phyloP scores from a whole-genome alignment of 2,113 vertebrate genomes.

The Siniperca knerii region DNA sequence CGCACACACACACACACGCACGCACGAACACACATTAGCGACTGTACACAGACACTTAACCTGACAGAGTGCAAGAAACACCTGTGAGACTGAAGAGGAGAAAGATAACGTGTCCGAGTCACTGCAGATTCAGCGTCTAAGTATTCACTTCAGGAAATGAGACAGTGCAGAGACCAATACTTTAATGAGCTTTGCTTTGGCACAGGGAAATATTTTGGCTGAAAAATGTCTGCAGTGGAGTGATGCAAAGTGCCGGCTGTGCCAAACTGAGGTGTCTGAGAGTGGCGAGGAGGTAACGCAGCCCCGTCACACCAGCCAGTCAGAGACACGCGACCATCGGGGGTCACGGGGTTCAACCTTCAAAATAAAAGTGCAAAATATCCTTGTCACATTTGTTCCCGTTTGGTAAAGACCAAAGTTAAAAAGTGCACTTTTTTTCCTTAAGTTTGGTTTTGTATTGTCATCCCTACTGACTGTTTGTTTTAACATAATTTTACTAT shows the following conservation, averaged over 20 bases:
- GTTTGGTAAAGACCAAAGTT: neutral
- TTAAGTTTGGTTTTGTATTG: neutral
- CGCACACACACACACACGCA: too few species aligned
- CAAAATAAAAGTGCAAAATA: slow-evolving; percentile 7
- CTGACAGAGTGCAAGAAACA: neutral
- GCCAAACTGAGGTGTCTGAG: slow-evolving; percentile 3
- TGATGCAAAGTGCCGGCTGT: neutral
- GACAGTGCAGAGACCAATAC: neutral
- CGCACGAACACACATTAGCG: neutral
- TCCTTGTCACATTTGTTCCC: neutral
- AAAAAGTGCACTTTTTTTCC: neutral
- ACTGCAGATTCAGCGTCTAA: slow-evolving; percentile 17
- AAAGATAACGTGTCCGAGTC: neutral
- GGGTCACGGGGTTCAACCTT: neutral
- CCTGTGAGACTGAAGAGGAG: neutral
- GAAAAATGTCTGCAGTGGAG: slow-evolving; percentile 30
- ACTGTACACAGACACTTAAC: neutral
- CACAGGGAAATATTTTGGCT: neutral
- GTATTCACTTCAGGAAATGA: neutral
- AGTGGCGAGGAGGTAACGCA: neutral
- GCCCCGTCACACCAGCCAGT: neutral
- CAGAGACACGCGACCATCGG: neutral
- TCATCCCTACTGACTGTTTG: too few species aligned
- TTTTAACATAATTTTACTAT: neutral
- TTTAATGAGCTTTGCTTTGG: slow-evolving; percentile 35